Evolutionary conservation across 2,113 vertebrate genomes (phyloP).

Genomic region (Podarcis raffonei): DNA sequence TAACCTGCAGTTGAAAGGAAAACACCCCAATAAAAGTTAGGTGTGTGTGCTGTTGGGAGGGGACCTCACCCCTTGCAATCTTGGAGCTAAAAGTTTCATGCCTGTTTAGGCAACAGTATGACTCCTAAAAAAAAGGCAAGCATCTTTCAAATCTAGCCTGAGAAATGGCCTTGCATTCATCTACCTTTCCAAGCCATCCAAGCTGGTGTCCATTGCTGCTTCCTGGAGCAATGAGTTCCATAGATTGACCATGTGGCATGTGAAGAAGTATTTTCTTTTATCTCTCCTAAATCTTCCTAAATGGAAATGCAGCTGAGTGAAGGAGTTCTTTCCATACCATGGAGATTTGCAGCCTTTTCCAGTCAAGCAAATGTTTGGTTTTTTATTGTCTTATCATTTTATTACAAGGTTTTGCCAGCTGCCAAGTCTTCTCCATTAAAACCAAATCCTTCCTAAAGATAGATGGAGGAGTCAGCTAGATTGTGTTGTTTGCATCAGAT

Average conservation of each 20-base stretch:
- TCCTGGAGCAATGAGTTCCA: too few relatives aligned
- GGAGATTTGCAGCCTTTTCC: slow-evolving; percentile 22
- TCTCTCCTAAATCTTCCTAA: too few relatives aligned
- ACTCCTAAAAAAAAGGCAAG: neutral
- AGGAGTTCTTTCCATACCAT: neutral
- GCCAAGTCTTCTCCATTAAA: slow-evolving; percentile 14
- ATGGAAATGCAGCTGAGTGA: slow-evolving; percentile 29
- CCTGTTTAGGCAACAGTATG: neutral
- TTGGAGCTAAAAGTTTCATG: neutral
- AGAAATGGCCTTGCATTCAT: neutral
- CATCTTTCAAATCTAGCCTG: neutral
- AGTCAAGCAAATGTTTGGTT: neutral
- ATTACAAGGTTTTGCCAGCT: slow-evolving; percentile 18
- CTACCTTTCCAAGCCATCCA: too few relatives aligned
- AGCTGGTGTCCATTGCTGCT: too few relatives aligned
- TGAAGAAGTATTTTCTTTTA: too few relatives aligned
- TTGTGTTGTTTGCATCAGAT: slow-evolving; percentile 37
- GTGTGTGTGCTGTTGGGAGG: neutral
- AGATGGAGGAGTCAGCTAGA: slow-evolving; percentile 23
- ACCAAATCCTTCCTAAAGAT: slow-evolving; percentile 22
- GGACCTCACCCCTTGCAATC: neutral
- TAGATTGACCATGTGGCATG: too few relatives aligned
- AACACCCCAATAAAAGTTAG: neutral
- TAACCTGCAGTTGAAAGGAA: neutral
- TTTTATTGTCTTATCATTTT: neutral